Evolutionary conservation across 23 tunicate genomes (phyloP), one percentile per base, ranked within the genome.

Genomic region (Ascidia mentula): DNA sequence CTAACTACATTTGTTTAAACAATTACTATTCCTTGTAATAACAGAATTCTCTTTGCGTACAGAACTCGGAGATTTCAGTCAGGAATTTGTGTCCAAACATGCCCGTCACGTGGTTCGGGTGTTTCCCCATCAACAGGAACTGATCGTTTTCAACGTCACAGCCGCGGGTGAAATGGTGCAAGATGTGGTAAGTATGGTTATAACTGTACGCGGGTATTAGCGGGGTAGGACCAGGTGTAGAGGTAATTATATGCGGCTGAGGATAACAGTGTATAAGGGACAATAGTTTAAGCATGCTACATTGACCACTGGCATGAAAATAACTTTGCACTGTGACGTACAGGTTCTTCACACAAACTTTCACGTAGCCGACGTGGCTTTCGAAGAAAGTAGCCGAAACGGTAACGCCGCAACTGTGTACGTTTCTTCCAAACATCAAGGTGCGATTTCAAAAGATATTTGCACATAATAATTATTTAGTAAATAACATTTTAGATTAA

Each of bases 331-430:
- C n/a, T n/a, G n/a, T n/a, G n/a, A 32, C 32, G 65, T 46, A 7
- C 45, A 88, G 92, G 79, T 72, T 2, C 38, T 82, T 8, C 81
- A 82, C 72, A 78, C 80, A 15, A 82, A 88, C 79, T 88, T 88
- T 40, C 31, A 30, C 15, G 87, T 82, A 6, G 71, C 83, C 17
- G 87, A 88, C 46, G 83, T 75, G 37, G 59, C 69, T 6, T 88
- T 88, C 36, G 87, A 38, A 40, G 46, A 60, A 42, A 77, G 72
- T 8, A 37, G 46, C 31, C 77, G 60, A 18, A 73, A 46, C 22
- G 46, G 74, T 4, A 76, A 76, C 5, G 37, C 74, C 13, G 73
- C 77, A n/a, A 72, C 77, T 24, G 84, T 75, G 6, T 88, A 82
- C 69, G 36, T 88, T n/a, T 60, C 85, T 38, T 82, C 92, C 20